phyloP scores from a whole-genome alignment of 2,888 invertebrate species.

The Polydrusus cervinus region DNA sequence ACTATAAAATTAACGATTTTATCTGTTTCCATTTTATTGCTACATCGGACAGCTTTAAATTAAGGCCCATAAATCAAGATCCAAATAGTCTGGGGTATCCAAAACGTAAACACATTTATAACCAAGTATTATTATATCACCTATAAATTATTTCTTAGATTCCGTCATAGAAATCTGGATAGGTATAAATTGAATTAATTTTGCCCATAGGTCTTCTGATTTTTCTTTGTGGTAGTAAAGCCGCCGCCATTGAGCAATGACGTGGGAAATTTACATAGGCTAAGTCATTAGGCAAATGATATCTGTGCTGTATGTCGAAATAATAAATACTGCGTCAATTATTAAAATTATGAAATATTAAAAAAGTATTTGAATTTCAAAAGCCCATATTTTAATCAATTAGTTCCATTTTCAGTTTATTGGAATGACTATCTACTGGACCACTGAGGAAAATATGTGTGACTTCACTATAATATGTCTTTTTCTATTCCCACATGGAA shows the following conservation, averaged over 20 bases:
- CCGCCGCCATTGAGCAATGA: neutral
- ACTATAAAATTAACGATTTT: constrained; percentile 31
- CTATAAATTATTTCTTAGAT: constrained; percentile 24
- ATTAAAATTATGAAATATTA: too few species aligned
- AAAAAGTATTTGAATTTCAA: too few species aligned
- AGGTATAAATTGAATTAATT: constrained; percentile 17
- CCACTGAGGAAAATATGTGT: too few species aligned
- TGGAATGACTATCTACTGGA: too few species aligned
- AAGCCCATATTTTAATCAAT: too few species aligned
- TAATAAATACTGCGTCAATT: too few species aligned
- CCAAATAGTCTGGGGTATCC: constrained; percentile 27
- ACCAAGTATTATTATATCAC: constrained; percentile 8
- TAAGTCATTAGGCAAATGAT: too few species aligned
- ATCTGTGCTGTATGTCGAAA: too few species aligned
- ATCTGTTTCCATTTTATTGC: constrained; percentile 30
- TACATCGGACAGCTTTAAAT: constrained; percentile 24
- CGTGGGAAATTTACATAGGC: too few species aligned
- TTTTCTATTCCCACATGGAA: too few species aligned
- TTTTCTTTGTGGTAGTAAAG: neutral
- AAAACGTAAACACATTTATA: constrained; percentile 31
- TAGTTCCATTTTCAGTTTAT: too few species aligned
- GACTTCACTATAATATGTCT: too few species aligned
- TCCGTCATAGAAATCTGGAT: constrained; percentile 15
- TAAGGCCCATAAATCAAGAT: constrained; percentile 24
- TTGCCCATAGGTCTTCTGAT: constrained; percentile 10